These are phyloP conservation scores for Bembecia ichneumoniformis DNA, from an alignment of 2,888 invertebrate species.

Conservation along the genomic window DNA sequence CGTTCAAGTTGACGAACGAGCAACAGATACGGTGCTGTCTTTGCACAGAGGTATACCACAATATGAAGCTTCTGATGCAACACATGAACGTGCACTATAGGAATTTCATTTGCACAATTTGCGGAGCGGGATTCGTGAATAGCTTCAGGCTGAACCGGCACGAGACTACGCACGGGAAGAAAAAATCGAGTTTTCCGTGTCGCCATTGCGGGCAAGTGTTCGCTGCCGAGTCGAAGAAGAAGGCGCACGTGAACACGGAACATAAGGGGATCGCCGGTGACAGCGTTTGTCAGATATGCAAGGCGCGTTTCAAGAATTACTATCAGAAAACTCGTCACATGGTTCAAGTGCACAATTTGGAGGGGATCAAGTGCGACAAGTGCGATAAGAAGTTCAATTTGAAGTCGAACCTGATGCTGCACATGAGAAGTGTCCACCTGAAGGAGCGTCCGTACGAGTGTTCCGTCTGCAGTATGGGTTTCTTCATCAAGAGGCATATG, in stretches of 20 bases:
- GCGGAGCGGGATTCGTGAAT: conserved; percentile 61
- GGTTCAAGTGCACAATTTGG: conserved; percentile 56
- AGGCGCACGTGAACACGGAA: conserved; percentile 53
- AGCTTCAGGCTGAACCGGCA: conserved; percentile 50
- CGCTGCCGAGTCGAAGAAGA: conserved; percentile 52
- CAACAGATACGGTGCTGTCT: conserved; percentile 52
- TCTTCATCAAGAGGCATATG: conserved; percentile 61
- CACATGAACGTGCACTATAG: conserved; percentile 62
- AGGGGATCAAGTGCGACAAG: conserved; percentile 53
- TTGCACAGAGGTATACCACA: conserved; percentile 49
- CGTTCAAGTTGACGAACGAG: conserved; percentile 45
- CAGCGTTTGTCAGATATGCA: conserved; percentile 60
- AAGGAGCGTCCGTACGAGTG: conserved; percentile 60
- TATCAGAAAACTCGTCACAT: conserved; percentile 62
- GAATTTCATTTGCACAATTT: conserved; percentile 58
- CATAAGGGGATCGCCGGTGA: conserved; percentile 60
- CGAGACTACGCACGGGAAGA: conserved; percentile 52
- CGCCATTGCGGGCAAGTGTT: conserved; percentile 50
- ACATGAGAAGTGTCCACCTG: conserved; percentile 55
- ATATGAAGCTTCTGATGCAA: conserved; percentile 57
- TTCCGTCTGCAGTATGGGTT: conserved; percentile 58
- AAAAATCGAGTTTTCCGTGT: conserved; percentile 52
- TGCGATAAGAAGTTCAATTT: conserved; percentile 62
- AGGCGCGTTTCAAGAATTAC: conserved; percentile 58
- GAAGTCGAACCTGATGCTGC: conserved; percentile 49